phyloP scores from a whole-genome alignment of 2,888 invertebrate genomes.

The Drosophila putrida region DNA sequence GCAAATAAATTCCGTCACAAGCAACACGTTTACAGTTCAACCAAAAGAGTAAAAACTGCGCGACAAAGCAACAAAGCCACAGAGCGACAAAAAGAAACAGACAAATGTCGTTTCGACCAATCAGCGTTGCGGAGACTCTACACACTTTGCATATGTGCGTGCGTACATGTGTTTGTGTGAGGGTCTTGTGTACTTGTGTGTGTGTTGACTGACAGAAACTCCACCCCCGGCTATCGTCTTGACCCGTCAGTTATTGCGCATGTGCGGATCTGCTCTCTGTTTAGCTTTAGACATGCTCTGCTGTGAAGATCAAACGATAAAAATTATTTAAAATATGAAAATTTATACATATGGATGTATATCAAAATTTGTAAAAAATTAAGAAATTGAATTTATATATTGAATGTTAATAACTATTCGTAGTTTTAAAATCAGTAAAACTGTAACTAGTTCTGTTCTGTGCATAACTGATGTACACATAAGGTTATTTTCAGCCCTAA shows the following conservation, averaged over 20 bases:
- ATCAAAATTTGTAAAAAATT: neutral
- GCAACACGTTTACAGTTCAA: constrained; percentile 68
- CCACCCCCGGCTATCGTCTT: constrained; percentile 68
- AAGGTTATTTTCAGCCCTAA: too few relatives aligned
- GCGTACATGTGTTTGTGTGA: constrained; percentile 42
- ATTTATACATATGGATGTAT: too few relatives aligned
- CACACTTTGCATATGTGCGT: constrained; percentile 29
- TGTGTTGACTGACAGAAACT: constrained; percentile 61
- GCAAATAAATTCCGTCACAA: constrained; percentile 81
- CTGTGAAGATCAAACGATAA: constrained; percentile 32
- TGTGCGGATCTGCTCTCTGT: constrained; percentile 55
- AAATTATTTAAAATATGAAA: neutral
- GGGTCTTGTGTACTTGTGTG: constrained; percentile 20
- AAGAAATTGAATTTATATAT: neutral
- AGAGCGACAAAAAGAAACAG: constrained; percentile 61
- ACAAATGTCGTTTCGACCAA: constrained; percentile 65
- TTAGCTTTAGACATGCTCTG: constrained; percentile 5
- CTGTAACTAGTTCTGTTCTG: too few relatives aligned
- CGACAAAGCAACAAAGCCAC: constrained; percentile 50
- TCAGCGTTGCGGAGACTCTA: constrained; percentile 79
- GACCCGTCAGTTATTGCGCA: constrained; percentile 69
- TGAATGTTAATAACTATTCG: too few relatives aligned
- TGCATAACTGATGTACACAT: too few relatives aligned
- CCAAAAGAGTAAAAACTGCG: constrained; percentile 51
- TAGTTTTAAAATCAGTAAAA: too few relatives aligned